Conservation (phyloP, 1,140 invertebrate genomes). For the Glossosoma conforme region DNA sequence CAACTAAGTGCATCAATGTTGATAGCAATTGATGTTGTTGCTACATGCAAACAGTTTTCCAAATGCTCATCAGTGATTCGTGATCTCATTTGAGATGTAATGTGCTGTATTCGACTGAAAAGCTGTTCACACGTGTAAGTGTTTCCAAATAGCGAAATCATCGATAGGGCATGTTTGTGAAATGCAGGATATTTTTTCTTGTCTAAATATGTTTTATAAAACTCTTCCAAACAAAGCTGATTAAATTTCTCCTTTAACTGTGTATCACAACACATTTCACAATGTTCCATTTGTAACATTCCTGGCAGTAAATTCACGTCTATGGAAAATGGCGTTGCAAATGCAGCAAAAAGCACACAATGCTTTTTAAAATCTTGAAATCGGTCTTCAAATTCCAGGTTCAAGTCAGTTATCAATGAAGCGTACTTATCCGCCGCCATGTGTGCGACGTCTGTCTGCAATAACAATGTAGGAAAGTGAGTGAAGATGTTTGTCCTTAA, state of each 20-base stretch:
- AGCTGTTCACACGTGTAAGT: constrained; percentile 20
- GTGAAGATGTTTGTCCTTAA: constrained; percentile 22
- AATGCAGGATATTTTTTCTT: constrained; percentile 19
- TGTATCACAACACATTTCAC: constrained; percentile 12
- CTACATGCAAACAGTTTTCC: constrained; percentile 13
- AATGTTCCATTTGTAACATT: constrained; percentile 12
- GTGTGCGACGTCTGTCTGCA: constrained; percentile 10
- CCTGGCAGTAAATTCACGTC: constrained; percentile 15
- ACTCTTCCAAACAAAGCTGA: too few relatives aligned
- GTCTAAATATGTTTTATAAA: constrained; percentile 8
- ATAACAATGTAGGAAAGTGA: constrained; percentile 18
- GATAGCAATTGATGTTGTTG: too few relatives aligned
- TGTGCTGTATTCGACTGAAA: constrained; percentile 17
- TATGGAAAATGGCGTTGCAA: constrained; percentile 19
- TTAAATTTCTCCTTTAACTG: too few relatives aligned
- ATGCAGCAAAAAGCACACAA: constrained; percentile 17
- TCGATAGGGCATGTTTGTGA: constrained; percentile 17
- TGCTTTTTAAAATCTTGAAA: constrained; percentile 22
- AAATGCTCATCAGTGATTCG: constrained; percentile 15
- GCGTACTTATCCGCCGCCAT: constrained; percentile 11
- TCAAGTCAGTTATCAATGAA: constrained; percentile 18
- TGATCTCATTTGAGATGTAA: constrained; percentile 16
- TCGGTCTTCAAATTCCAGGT: constrained; percentile 18
- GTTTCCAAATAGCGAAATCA: constrained; percentile 17
- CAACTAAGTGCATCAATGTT: too few relatives aligned